These are phyloP conservation scores for Euphonia xanthogaster DNA, from an alignment of 2,797 vertebrate species.

Conservation along the genomic window DNA sequence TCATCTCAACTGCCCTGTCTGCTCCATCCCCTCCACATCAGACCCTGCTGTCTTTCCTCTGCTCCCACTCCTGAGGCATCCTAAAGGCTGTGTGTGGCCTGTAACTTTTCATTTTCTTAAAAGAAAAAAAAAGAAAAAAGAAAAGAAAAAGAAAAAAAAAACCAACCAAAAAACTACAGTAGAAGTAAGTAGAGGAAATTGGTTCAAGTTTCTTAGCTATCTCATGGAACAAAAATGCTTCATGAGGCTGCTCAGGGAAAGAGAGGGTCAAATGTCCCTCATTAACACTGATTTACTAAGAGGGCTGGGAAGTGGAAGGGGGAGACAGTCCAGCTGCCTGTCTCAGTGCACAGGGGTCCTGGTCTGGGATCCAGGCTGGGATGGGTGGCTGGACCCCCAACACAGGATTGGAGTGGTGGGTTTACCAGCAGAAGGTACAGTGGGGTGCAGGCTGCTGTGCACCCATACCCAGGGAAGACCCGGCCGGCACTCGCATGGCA, in stretches of 20 bases:
- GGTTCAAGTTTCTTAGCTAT: slow-evolving; percentile 38
- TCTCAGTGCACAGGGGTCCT: neutral
- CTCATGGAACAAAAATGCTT: slow-evolving; percentile 62
- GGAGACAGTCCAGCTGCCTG: slow-evolving; percentile 39
- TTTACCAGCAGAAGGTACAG: neutral
- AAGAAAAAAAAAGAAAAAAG: neutral
- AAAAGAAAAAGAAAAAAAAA: neutral
- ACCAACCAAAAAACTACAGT: neutral
- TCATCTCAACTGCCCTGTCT: neutral
- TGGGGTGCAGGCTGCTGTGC: neutral
- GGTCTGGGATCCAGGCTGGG: neutral
- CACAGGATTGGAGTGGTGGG: accelerated
- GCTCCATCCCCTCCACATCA: neutral
- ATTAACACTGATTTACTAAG: slow-evolving; percentile 44
- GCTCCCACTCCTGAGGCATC: neutral
- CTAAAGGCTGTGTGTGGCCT: neutral
- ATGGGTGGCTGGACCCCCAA: neutral
- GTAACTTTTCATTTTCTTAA: neutral
- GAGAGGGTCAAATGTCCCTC: slow-evolving; percentile 54
- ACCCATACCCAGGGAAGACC: neutral
- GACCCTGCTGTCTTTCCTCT: neutral
- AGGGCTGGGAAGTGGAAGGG: neutral
- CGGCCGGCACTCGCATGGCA: accelerated
- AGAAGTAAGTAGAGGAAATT: slow-evolving; percentile 11
- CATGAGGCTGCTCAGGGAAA: slow-evolving; percentile 13